Base-by-base conservation (phyloP, 2,113 vertebrate genomes). In the Lontra canadensis region DNA sequence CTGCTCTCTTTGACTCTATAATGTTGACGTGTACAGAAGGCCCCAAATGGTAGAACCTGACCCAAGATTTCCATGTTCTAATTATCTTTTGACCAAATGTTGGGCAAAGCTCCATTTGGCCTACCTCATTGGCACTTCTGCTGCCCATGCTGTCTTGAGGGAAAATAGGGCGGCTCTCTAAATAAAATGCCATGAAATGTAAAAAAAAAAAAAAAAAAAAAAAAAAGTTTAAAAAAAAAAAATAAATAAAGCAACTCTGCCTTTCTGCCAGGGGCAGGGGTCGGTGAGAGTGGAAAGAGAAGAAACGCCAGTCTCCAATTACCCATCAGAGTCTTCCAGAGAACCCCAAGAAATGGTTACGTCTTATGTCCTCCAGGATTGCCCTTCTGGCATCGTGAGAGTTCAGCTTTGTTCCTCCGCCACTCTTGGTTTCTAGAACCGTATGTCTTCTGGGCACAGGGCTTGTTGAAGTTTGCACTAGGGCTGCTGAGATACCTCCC, bases 101-200 rank as follows among this genome's bases (percentile, higher is more conserved):
- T 61, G 76, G 44, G 78, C 78, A 95, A 39, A n/a, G 63, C 44
- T 81, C 49, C 80, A 29, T 31, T 76, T 81, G 73, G 92, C 65
- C 21, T 47, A 10, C 59, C 29, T 88, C 81, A 2, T 0, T 80
- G 87, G 71, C 39, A 74, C 29, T 65, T 57, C 52, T 74, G 17
- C 34, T 65, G 69, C 67, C 57, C 31, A 6, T 85, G 88, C 69
- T 90, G 76, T 87, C 89, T 92, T 97, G 95, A 93, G 82, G 69
- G 88, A 95, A 95, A 93, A 93, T 2, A 23, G 65, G 12, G 44
- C 0, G 29, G 20, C 36, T 57, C 4, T 91, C 39, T 85, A 18
- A 26, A 47, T 21, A 74, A 81, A 97, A 97, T 80, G 97, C 94
- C 94, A 25, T 1, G n/a, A n/a, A 20, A 20, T 15, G 49, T 69